Evolutionary conservation across 2,797 vertebrate genomes (phyloP).

Genomic region (Clarias pachynema): DNA sequence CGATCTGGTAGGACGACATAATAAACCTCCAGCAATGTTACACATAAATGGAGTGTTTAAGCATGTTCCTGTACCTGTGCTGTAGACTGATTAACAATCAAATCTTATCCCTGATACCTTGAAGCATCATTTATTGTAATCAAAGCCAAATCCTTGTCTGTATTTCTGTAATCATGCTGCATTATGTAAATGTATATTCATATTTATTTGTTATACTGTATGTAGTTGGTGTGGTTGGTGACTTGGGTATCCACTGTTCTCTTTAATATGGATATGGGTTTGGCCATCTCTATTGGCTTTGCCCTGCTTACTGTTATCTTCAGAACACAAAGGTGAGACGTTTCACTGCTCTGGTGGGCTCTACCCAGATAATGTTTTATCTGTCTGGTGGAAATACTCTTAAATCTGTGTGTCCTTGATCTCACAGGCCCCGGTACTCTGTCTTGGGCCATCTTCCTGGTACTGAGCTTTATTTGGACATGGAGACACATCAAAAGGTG

Average conservation of each 20-base stretch:
- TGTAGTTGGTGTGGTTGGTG: conserved; percentile 89
- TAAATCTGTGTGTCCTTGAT: neutral
- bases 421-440: conserved; percentile 75
- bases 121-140: neutral
- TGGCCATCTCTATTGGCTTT: conserved; percentile 84
- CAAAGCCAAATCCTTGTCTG: neutral
- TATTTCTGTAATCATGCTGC: neutral
- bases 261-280: conserved; percentile 90
- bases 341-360: neutral
- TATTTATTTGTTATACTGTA: neutral
- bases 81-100: neutral
- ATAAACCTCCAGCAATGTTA: neutral
- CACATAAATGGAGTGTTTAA: neutral
- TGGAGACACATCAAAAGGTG: conserved; percentile 75
- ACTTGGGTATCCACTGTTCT: conserved; percentile 87
- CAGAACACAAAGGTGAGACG: conserved; percentile 90
- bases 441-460: conserved; percentile 77
- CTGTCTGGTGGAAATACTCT: neutral
- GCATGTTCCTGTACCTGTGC: neutral
- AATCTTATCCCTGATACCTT: neutral
- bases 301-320: conserved; percentile 89
- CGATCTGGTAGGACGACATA: conserved; percentile 85
- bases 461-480: conserved; percentile 79
- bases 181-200: conserved; percentile 6
- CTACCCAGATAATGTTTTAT: neutral